Evolutionary conservation across 1,140 invertebrate genomes (phyloP), one percentile per base, ranked within the genome.

Genomic region (Rhagoletis zephyria): DNA sequence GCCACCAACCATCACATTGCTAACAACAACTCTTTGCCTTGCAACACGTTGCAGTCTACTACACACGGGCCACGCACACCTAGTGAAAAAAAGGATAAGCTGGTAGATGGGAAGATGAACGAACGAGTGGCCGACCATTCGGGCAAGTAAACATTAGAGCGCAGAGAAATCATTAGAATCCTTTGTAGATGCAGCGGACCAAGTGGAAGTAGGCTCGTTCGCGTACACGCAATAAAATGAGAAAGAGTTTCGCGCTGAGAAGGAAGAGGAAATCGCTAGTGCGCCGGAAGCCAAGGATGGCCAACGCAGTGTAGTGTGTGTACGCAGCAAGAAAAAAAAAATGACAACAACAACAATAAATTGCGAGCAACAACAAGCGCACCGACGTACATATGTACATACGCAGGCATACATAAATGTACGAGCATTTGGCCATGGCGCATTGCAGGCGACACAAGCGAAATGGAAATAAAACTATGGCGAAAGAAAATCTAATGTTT

Each of bases 401-500:
- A 19, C 56, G 14, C 19, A n/a, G 19, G 48, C 19, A 77, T 77
- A 14, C 48, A 4, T 51, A 7, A 6, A 30, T 7, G 2, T 6
- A 56, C 14, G 10, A 51, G 74, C 16, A 6, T 81, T 19, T 81
- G 45, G 6, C 7, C 74, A 56, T 19, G 48, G 12, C 48, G 61
- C 4, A 16, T 30, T 4, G 12, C 16, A 12, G 5, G 48, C 74
- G 74, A 30, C 74, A 56, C 5, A 51, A 19, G 74, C 74, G 19
- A 81, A 81, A 81, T 81, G 48, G 74, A 81, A 81, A 81, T 81
- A 81, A 81, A 81, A 81, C 74, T 81, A 81, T 59, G 48, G 74
- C 74, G 74, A n/a, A 81, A 81, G 48, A 81, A 81, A 81, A 81
- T 81, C 74, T n/a, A 81, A 81, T 81, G 74, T 81, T 59, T 81